phyloP scores from a whole-genome alignment of 1,140 invertebrate species.

The Cecropterus lyciades region DNA sequence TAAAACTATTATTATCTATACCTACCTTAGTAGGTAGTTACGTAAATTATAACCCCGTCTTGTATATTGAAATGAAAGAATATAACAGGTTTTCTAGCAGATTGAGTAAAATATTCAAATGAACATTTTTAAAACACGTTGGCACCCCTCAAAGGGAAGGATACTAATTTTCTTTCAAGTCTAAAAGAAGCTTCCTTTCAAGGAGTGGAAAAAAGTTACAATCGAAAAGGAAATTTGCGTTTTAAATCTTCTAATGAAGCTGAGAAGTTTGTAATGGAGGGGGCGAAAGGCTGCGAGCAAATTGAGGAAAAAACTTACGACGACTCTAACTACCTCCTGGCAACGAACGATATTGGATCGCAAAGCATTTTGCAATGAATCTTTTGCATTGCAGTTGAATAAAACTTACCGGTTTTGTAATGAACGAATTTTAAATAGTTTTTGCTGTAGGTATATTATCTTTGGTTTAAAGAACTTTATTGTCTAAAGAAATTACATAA shows the following conservation, averaged over 20 bases:
- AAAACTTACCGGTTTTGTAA: slow-evolving; percentile 2
- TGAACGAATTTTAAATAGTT: neutral
- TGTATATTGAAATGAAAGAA: slow-evolving; percentile 33
- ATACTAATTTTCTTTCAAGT: slow-evolving; percentile 81
- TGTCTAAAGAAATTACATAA: too few relatives aligned
- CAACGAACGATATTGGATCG: slow-evolving; percentile 39
- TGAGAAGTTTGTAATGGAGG: slow-evolving; percentile 82
- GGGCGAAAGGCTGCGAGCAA: slow-evolving; percentile 77
- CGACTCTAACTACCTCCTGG: slow-evolving; percentile 22
- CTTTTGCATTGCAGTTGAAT: slow-evolving; percentile 12
- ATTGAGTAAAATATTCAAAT: slow-evolving; percentile 73
- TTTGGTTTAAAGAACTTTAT: too few relatives aligned
- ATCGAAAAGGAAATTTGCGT: slow-evolving; percentile 84
- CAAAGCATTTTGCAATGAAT: slow-evolving; percentile 37
- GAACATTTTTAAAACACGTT: slow-evolving; percentile 75
- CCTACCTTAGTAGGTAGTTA: too few relatives aligned
- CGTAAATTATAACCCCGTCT: too few relatives aligned
- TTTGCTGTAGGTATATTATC: too few relatives aligned
- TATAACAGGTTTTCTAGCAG: slow-evolving; percentile 58
- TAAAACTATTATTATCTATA: too few relatives aligned
- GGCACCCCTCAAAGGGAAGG: slow-evolving; percentile 77
- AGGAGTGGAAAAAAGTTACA: slow-evolving; percentile 84
- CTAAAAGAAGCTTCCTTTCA: slow-evolving; percentile 81
- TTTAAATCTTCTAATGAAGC: slow-evolving; percentile 84
- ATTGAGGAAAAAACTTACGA: slow-evolving; percentile 71